A percentile compares a stretch with the other conserved stretches of the same genome.
Evolutionary conservation across 2,797 vertebrate species (phyloP).

Genomic region (Pangasius djambal): DNA sequence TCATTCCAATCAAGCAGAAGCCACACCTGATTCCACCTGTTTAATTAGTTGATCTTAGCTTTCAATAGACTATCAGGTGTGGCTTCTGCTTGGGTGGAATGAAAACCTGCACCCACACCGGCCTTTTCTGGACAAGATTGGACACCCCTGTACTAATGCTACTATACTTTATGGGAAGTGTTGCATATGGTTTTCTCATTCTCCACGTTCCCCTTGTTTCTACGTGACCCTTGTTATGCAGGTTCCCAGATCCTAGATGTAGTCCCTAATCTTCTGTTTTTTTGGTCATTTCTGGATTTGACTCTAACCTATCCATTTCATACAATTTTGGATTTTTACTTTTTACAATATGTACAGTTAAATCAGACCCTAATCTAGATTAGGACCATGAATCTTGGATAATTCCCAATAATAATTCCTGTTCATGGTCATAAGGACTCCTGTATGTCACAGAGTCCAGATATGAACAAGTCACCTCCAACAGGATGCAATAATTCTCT

Average conservation of each 20-base stretch:
- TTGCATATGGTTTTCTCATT: background rate
- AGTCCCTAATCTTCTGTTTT: background rate
- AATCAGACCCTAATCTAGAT: background rate
- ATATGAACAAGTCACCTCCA: background rate
- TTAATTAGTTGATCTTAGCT: too few relatives aligned
- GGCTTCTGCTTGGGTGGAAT: background rate
- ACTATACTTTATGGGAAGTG: background rate
- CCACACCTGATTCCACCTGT: background rate
- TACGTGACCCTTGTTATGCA: background rate
- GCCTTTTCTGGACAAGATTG: background rate
- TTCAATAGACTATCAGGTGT: background rate
- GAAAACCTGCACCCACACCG: background rate
- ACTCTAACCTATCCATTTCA: background rate
- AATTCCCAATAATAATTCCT: background rate
- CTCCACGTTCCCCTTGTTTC: background rate
- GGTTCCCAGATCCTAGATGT: background rate
- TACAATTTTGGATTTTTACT: background rate
- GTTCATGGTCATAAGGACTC: background rate
- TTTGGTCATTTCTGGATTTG: background rate
- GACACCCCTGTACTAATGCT: background rate
- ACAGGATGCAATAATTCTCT: conserved; percentile 16
- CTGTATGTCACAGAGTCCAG: background rate
- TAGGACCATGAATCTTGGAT: background rate
- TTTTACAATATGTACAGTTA: background rate
- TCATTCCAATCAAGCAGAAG: background rate